phyloP scores from a whole-genome alignment of 2,113 vertebrate genomes.

The Coturnix japonica region DNA sequence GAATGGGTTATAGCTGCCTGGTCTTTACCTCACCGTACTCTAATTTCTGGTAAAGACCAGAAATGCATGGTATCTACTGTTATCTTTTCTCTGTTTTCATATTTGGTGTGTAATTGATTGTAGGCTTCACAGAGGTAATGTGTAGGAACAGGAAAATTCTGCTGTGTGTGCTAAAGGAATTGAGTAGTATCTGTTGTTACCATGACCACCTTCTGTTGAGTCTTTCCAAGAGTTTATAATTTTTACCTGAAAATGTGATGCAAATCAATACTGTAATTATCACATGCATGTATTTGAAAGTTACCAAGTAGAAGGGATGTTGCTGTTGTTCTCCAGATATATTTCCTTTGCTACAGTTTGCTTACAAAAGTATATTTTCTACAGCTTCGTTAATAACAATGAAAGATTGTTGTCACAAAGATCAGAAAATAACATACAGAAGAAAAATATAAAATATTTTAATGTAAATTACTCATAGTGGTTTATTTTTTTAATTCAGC shows the following conservation, averaged over 20 bases:
- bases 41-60: not conserved
- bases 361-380: not conserved
- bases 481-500: not conserved
- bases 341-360: not conserved
- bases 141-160: not conserved
- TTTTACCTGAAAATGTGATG: slow-evolving; percentile 29
- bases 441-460: not conserved
- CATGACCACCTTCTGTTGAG: not conserved
- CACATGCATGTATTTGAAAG: not conserved
- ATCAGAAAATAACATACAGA: not conserved
- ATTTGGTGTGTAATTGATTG: not conserved
- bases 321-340: not conserved
- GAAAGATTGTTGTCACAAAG: not conserved
- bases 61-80: not conserved
- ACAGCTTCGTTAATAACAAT: not conserved
- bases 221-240: not conserved
- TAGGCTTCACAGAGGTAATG: not conserved
- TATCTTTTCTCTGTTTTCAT: not conserved
- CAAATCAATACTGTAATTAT: slow-evolving; percentile 3
- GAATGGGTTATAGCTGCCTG: not conserved
- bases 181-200: not conserved
- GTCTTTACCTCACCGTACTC: not conserved
- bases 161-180: not conserved
- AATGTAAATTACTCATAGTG: not conserved
- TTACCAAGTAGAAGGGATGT: not conserved